phyloP scores from a whole-genome alignment of 2,113 vertebrate genomes.

The Tachysurus vachellii region DNA sequence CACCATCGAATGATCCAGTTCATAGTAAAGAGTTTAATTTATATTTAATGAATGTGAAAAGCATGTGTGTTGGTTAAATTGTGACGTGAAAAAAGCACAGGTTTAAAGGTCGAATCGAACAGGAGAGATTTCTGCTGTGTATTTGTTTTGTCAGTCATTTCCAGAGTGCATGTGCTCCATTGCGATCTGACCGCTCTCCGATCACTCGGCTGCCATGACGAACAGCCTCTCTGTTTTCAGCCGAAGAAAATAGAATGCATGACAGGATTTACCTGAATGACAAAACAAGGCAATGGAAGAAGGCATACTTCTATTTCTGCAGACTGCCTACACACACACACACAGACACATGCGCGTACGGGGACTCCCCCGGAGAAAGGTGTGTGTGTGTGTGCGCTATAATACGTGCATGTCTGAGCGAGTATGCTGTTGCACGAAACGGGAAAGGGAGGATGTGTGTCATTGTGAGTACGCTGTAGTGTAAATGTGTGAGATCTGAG shows the following conservation, averaged over 20 bases:
- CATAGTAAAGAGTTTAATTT: neutral
- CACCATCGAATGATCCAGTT: neutral
- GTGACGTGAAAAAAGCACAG: conserved; percentile 50
- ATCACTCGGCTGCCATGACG: neutral
- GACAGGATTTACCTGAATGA: conserved; percentile 42
- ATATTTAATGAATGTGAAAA: neutral
- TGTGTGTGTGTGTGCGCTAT: conserved; percentile 10
- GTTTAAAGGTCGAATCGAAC: conserved; percentile 58
- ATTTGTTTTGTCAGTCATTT: conserved; percentile 56
- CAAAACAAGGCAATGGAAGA: conserved; percentile 40
- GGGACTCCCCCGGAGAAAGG: conserved; percentile 41
- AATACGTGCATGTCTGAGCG: conserved; percentile 15
- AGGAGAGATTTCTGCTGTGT: conserved; percentile 53
- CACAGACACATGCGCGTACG: neutral
- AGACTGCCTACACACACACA: conserved; percentile 54
- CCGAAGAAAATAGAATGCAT: conserved; percentile 20
- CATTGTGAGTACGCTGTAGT: neutral
- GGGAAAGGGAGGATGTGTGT: neutral
- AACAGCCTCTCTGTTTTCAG: conserved; percentile 13
- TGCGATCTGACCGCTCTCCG: conserved; percentile 6
- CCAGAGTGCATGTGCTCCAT: conserved; percentile 39
- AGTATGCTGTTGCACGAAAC: neutral
- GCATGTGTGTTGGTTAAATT: conserved; percentile 25
- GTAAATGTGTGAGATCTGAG: neutral
- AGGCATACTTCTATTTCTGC: conserved; percentile 45